Conservation (phyloP, 1,140 invertebrate genomes). For the Adoxophyes honmai region DNA sequence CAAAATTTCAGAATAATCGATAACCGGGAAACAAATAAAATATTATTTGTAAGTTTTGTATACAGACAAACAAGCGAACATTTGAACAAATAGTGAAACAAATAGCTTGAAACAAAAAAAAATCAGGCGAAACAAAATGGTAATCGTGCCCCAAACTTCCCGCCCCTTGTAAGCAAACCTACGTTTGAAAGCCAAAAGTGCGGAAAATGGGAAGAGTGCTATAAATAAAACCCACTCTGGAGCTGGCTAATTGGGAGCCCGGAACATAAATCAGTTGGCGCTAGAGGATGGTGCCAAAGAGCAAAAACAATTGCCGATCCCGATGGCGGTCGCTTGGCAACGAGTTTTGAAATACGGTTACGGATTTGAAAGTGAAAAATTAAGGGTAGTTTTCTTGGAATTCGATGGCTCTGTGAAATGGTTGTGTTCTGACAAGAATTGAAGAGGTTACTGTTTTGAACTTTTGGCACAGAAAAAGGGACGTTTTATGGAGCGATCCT, state of each 20-base stretch:
- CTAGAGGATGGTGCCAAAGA: background rate
- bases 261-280: background rate
- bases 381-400: background rate
- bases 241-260: background rate
- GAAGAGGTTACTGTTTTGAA: no score
- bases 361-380: background rate
- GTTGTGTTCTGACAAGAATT: no score
- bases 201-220: background rate
- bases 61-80: no score
- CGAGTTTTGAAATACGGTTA: background rate
- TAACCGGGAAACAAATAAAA: no score
- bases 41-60: no score
- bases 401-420: no score
- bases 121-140: background rate
- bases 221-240: background rate
- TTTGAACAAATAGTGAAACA: no score
- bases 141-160: background rate
- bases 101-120: no score
- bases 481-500: no score
- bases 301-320: background rate
- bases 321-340: background rate
- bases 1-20: no score
- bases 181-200: background rate
- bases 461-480: no score
- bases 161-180: background rate